These are phyloP conservation scores for Cetonia aurata DNA, from an alignment of 2,888 invertebrate genomes.

Conservation along the genomic window DNA sequence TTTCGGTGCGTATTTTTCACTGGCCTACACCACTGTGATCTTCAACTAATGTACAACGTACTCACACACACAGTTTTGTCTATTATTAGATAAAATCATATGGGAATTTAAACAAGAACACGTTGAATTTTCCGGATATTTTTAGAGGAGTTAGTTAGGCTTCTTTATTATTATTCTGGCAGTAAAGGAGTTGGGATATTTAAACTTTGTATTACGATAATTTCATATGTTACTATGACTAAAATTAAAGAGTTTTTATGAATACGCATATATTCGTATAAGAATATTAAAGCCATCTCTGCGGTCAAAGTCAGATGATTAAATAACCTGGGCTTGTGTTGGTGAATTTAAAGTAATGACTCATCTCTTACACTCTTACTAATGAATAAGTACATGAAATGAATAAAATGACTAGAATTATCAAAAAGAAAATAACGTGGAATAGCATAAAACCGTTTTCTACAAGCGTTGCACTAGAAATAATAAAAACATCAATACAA, in stretches of 20 bases:
- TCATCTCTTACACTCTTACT: slow-evolving; percentile 11
- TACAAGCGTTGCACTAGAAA: not conserved
- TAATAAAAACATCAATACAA: not conserved
- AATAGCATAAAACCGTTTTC: not conserved
- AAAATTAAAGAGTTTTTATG: no score
- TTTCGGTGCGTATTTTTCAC: no score
- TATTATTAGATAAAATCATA: slow-evolving; percentile 35
- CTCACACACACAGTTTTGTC: slow-evolving; percentile 1
- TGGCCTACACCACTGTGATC: not conserved
- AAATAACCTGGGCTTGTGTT: not conserved
- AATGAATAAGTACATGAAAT: not conserved
- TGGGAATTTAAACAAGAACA: slow-evolving; percentile 34
- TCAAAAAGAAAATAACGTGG: not conserved
- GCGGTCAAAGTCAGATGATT: not conserved
- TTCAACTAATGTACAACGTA: not conserved
- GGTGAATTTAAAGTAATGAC: slow-evolving; percentile 6
- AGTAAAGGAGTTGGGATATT: no score
- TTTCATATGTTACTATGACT: no score
- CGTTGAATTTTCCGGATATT: slow-evolving; percentile 23
- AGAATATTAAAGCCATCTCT: no score
- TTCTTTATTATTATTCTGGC: no score
- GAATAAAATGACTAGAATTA: not conserved
- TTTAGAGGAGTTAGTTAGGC: slow-evolving; percentile 12
- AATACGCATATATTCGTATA: no score
- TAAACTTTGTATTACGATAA: no score